These are phyloP conservation scores for Leptopilina clavipes DNA, from an alignment of 1,140 invertebrate species.

Conservation along the genomic window DNA sequence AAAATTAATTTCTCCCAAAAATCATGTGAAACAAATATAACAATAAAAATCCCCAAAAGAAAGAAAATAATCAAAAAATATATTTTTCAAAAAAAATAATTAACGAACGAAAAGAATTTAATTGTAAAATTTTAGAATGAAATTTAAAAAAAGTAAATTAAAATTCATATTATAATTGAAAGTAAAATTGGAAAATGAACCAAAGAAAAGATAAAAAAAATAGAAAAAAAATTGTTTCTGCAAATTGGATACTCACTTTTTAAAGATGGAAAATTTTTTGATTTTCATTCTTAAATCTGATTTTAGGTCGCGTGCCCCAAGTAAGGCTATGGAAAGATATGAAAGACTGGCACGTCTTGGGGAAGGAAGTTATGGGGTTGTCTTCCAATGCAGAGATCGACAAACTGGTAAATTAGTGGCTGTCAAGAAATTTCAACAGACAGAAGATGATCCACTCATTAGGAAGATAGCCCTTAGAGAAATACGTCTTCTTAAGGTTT, in stretches of 20 bases:
- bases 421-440: constrained; percentile 99
- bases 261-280: no score
- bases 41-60: no score
- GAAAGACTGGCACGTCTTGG: constrained; percentile 97
- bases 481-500: constrained; percentile 97
- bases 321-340: constrained; percentile 97
- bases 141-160: background rate
- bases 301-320: constrained; percentile 85
- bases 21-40: no score
- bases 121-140: constrained; percentile 37
- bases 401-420: constrained; percentile 97
- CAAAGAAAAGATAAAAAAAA: no score
- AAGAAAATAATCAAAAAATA: no score
- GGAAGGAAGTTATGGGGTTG: constrained; percentile 98
- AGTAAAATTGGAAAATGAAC: no score
- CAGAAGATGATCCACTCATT: constrained; percentile 98
- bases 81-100: no score
- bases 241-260: no score
- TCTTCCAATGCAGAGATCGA: constrained; percentile 98
- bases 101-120: no score
- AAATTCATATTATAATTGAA: no score
- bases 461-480: constrained; percentile 98
- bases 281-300: background rate
- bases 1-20: no score
- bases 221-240: no score